Evolutionary conservation across 2,888 invertebrate species (phyloP), one percentile per base, ranked within the genome.

Genomic region (Macrophya alboannulata): DNA sequence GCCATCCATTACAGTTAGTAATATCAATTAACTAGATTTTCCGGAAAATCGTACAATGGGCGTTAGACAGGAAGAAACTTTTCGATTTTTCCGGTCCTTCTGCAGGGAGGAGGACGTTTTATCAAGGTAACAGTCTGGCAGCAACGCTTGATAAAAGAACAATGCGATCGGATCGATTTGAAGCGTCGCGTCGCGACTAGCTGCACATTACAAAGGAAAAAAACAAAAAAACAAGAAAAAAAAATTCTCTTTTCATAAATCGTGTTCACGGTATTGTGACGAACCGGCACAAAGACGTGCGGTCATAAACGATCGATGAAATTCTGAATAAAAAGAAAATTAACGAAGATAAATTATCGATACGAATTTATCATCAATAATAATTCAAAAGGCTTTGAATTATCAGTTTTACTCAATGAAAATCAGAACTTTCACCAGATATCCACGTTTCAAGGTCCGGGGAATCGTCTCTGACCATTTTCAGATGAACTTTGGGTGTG

Each of bases 41-140:
- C 31, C 31, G 17, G 71, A 45, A n/a, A 48, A 43, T 74, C 21
- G 21, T 45, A 43, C n/a, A 74, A 43, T 25, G 45, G 45, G 6
- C 37, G 17, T 68, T 37, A 17, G 17, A 37, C 37, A 17, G 68
- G 68, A 68, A 68, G 68, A 37, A 62, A 62, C 37, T 68, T 68
- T 15, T 37, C 21, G 68, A 68, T 25, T 72, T 45, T 45, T 72
- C 43, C 72, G 72, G 31, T 1, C 9, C 43, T 40, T 43, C 10
- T 72, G 8, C 31, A 31, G 31, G 72, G 12, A 45, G 1, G 72
- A 72, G 37, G 71, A 17, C 43, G 45, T 72, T 40, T n/a, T 45
- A 25, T 72, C 45, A 10, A 72, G 72, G 72, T 72, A 72, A 72
- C 72, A 72, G 72, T 45, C 43, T 72, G 43, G 43, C 72, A 72